Base-by-base conservation (phyloP, 2,888 invertebrate genomes). In the Brenthis ino region DNA sequence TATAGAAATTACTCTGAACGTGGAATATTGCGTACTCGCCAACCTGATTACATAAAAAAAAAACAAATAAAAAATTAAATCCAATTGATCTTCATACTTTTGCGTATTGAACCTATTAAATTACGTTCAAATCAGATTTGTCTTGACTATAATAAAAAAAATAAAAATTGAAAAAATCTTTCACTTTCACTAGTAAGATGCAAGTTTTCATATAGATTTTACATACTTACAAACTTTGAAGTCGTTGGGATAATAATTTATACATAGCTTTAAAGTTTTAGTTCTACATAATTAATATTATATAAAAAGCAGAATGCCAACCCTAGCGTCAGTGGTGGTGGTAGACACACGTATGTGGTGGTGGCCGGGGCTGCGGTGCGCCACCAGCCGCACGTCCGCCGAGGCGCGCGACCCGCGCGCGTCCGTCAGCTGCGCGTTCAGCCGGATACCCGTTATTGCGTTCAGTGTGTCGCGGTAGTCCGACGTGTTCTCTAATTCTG, bases 1-100 rank as follows among this genome's bases (percentile, higher is more conserved):
- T 95, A 90, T 95, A 97, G 86, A 96, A 98, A 86, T 98, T 99
- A 69, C 97, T 96, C 77, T 97, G 95, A 33, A 99, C 97, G 83
- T 99, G 99, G 84, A 99, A 97, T 68, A 99, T 96, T 79, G 99
- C 96, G 84, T 98, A 99, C 85, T 98, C 97, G 47, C 98, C 98
- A 16, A 99, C 98, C 94, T 97, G 88, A 16, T 50, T 67, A 64
- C 60, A 53, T 33, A 43, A 43, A 43, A 37, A 37, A n/a, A 8
- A 8, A 1, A 43, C 11, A 8, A 43, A 11, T 8, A 43, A 43
- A 43, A 43, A 43, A 3, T 1, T 11, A 43, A 43, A 43, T 43
- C 3, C 0, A 11, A 43, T 8, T 43, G 1, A 43, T 11, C 37
- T 43, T 43, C 11, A 8, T 43, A 43, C 11, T 43, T 43, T 37